Evolutionary conservation across 2,113 vertebrate species (phyloP).

Genomic region (Cottus gobio): DNA sequence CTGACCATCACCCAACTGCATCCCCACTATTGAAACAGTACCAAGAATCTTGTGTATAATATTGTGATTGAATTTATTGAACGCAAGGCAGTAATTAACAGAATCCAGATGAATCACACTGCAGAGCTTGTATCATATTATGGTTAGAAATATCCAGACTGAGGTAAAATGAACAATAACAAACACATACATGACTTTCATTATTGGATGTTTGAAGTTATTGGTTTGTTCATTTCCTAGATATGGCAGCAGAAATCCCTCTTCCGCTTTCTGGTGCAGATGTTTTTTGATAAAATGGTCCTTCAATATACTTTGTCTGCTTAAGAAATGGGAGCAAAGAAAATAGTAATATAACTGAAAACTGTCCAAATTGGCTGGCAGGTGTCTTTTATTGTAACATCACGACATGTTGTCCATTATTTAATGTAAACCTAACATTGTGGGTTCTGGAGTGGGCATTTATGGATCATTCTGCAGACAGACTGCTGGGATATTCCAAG

Average conservation of each 20-base stretch:
- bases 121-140: slow-evolving; percentile 20
- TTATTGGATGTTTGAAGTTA: not conserved
- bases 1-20: slow-evolving; percentile 8
- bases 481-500: slow-evolving; percentile 14
- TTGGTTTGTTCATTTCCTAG: slow-evolving; percentile 8
- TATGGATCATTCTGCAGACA: slow-evolving; percentile 41
- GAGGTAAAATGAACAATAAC: slow-evolving; percentile 22
- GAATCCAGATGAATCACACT: slow-evolving; percentile 53
- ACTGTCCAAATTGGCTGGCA: not conserved
- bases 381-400: not conserved
- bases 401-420: not conserved
- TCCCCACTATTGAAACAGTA: slow-evolving; percentile 12
- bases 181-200: slow-evolving; percentile 15
- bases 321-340: not conserved
- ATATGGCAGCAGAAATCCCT: not conserved
- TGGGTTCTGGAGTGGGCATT: slow-evolving; percentile 31
- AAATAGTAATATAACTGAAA: slow-evolving; percentile 2
- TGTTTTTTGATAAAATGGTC: slow-evolving; percentile 1
- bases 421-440: slow-evolving; percentile 43
- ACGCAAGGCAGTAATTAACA: slow-evolving; percentile 65
- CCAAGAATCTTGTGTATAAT: slow-evolving; percentile 20
- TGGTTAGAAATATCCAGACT: slow-evolving; percentile 15
- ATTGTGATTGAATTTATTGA: slow-evolving; percentile 61
- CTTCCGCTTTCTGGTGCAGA: not conserved
- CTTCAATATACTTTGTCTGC: not conserved